Evolutionary conservation across 2,888 invertebrate species (phyloP).

Genomic region (Drosophila limbata): DNA sequence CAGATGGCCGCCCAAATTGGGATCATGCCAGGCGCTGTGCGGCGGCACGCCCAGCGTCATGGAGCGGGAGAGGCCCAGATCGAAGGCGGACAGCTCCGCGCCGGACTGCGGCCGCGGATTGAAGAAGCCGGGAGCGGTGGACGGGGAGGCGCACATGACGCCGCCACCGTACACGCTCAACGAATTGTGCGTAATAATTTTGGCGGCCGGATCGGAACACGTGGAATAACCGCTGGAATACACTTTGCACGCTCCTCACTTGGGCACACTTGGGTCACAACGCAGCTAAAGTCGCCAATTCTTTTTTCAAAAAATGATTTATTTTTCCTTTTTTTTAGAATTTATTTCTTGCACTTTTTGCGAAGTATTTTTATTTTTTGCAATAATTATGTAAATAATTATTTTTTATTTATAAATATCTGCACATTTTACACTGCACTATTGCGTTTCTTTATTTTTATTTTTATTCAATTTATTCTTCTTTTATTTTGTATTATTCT

Average conservation of each 20-base stretch:
- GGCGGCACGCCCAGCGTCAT: slow-evolving; percentile 88
- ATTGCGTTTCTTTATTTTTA: slow-evolving; percentile 26
- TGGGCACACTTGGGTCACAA: slow-evolving; percentile 28
- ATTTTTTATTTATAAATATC: slow-evolving; percentile 43
- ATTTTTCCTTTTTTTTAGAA: slow-evolving; percentile 19
- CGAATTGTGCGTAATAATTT: slow-evolving; percentile 86
- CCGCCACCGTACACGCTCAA: slow-evolving; percentile 86
- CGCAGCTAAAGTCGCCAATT: slow-evolving; percentile 34
- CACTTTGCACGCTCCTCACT: slow-evolving; percentile 75
- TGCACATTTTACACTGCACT: slow-evolving; percentile 53
- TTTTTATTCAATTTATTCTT: slow-evolving; percentile 7
- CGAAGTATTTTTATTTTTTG: slow-evolving; percentile 32
- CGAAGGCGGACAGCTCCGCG: slow-evolving; percentile 85
- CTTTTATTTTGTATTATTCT: slow-evolving; percentile 16
- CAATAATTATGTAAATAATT: slow-evolving; percentile 34
- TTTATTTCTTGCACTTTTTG: slow-evolving; percentile 28
- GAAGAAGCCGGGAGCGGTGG: slow-evolving; percentile 86
- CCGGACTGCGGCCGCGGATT: slow-evolving; percentile 85
- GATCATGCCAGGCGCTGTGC: slow-evolving; percentile 87
- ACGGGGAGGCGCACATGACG: slow-evolving; percentile 86
- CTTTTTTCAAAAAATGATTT: neutral
- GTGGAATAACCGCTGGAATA: slow-evolving; percentile 80
- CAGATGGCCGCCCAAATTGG: slow-evolving; percentile 85
- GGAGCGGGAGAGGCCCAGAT: slow-evolving; percentile 85
- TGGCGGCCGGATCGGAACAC: slow-evolving; percentile 84